Base-by-base conservation (phyloP, 2,797 vertebrate genomes). In the Salarias fasciatus region DNA sequence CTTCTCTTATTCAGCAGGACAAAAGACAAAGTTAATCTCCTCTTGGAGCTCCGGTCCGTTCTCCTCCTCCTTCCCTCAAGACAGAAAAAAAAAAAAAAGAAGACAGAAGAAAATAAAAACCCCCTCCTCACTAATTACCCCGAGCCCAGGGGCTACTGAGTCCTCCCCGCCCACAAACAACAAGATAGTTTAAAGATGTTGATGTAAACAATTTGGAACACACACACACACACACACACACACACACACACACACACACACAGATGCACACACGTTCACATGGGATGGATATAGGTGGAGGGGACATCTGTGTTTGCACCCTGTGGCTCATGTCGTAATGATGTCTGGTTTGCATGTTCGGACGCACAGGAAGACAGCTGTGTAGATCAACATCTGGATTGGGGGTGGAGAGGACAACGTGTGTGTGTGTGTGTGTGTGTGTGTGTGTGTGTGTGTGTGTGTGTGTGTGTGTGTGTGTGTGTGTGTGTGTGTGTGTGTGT, bases 171-270 rank as follows among this genome's bases (percentile, higher is more conserved):
- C 75, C 80, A 83, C 86, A 85, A 78, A 83, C 74, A 80, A 72
- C 74, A 78, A 88, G 87, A 89, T 81, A 59, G 84, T 56, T 90
- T 85, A 88, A 89, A 91, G 86, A 89, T 88, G 87, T 87, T 79
- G 81, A 76, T 81, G 81, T 86, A 88, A 84, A 87, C 82, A 87
- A 84, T 86, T 80, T 89, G 60, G 72, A 73, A 56, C 56, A 76
- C 77, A 68, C 60, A 70, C 67, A 36, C 59, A 51, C 65, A 49
- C 31, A 6, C 69, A 64, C 52, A 53, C 62, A 59, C n/a, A 56
- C 56, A 76, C 77, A 68, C 60, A 70, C 67, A 36, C 59, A n/a
- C n/a, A n/a, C n/a, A n/a, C 56, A 65, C 29, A 69, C 63, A 75
- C 72, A 78, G 56, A 68, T 45, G 36, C 31, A 64, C 50, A 51